Conservation (phyloP, 2,888 invertebrate genomes). For the Chydorus sphaericus region DNA sequence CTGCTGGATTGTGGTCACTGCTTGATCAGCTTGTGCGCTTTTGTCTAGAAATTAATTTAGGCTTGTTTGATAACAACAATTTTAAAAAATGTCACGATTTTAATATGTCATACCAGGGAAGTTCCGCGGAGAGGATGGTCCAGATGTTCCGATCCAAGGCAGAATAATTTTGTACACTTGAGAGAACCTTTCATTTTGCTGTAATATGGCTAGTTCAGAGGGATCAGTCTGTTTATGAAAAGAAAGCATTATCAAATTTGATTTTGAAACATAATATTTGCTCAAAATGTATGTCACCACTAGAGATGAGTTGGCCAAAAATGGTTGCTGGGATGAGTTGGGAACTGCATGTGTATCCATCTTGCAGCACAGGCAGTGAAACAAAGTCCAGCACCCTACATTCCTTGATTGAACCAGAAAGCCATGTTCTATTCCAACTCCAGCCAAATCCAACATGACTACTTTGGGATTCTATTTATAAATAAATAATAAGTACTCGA, state of each 20-base stretch:
- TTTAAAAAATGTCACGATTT: neutral
- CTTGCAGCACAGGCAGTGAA: conserved; percentile 48
- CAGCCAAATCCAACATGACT: conserved; percentile 30
- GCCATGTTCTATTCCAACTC: conserved; percentile 41
- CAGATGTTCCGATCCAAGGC: conserved; percentile 19
- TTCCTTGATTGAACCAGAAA: conserved; percentile 39
- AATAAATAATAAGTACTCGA: neutral
- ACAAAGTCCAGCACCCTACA: conserved; percentile 44
- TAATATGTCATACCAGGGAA: neutral
- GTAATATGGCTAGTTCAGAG: conserved; percentile 43
- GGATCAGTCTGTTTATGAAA: conserved; percentile 37
- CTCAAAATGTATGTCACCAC: neutral
- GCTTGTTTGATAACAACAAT: neutral
- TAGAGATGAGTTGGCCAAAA: neutral
- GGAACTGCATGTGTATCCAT: conserved; percentile 42
- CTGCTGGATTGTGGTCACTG: conserved; percentile 37
- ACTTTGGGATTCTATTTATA: neutral
- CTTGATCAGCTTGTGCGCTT: neutral
- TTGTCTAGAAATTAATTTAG: neutral
- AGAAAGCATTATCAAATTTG: neutral
- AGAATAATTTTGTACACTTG: conserved; percentile 54
- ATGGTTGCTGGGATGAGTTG: neutral
- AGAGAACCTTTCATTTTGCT: conserved; percentile 49
- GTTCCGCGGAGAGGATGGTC: conserved; percentile 1
- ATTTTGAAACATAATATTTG: neutral